Conservation (phyloP, 64 coral and sea anemone genomes). For the Dendrophyllia cribrosa region DNA sequence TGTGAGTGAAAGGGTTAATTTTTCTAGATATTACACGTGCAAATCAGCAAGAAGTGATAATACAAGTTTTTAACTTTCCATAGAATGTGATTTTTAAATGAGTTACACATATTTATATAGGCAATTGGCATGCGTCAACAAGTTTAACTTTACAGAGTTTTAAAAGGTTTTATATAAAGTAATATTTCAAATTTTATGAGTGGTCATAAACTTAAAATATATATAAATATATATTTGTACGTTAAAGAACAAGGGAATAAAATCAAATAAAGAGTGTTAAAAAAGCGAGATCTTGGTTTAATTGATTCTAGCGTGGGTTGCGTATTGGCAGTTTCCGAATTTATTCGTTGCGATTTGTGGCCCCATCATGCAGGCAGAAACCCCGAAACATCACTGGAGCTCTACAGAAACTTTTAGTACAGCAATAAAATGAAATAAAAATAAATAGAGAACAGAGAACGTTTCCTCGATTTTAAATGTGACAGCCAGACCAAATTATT, state of each 20-base stretch:
- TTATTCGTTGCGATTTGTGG: too few relatives aligned
- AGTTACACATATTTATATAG: not conserved
- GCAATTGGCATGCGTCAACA: not conserved
- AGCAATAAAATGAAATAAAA: too few relatives aligned
- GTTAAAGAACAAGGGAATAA: not conserved
- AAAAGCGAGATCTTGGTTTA: not conserved
- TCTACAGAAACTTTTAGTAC: too few relatives aligned
- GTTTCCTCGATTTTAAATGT: too few relatives aligned
- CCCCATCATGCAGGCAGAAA: too few relatives aligned
- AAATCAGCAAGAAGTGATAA: not conserved
- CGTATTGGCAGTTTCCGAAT: too few relatives aligned
- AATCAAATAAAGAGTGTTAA: constrained; percentile 21
- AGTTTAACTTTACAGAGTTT: not conserved
- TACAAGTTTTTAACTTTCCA: not conserved
- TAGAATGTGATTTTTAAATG: not conserved
- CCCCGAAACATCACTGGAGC: too few relatives aligned
- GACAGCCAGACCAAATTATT: too few relatives aligned
- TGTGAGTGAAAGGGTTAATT: not conserved
- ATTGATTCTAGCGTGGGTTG: too few relatives aligned
- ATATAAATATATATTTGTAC: not conserved
- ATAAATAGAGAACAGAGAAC: too few relatives aligned
- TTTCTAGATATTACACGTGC: not conserved
- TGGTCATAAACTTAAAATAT: not conserved
- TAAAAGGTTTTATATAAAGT: constrained; percentile 26
- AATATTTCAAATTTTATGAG: constrained; percentile 39